Evolutionary conservation across 2,113 vertebrate genomes (phyloP), one percentile per base, ranked within the genome.

Genomic region (Vanacampus margaritifer): DNA sequence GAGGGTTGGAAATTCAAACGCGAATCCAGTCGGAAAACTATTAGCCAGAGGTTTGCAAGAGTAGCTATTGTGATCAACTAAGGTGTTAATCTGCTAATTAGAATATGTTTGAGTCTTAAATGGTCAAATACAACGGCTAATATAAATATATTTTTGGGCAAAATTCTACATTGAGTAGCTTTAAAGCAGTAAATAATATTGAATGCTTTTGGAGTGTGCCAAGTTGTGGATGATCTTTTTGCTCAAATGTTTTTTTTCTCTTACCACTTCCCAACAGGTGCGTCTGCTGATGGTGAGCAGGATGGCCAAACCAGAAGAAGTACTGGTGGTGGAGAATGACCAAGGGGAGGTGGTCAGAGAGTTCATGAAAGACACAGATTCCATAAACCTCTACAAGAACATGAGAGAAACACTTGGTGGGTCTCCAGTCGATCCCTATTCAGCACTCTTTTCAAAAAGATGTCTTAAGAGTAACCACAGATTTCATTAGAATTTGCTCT

Each of bases 301-400:
- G 21, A 99, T 99, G 97, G 97, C 97, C 67, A 99, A 99, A 77
- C 97, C 97, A 2, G 97, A 99, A 81, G 97, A 98, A 83, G 97
- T 99, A 14, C 86, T 99, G 79, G 97, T 99, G 78, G 97, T 99
- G 86, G 97, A 99, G 90, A 99, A 98, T 26, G 97, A 99, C 86
- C 97, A 98, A 85, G 97, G 97, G 41, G 97, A 99, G 87, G 97
- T 99, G 74, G 97, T 98, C 57, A 88, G 97, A 76, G 97, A 99
- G 87, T 99, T 99, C 86, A 99, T 99, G 97, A 99, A 99, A 91
- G 97, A 99, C 85, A 98, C 97, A 0, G 97, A 99, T 85, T 99
- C 97, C 67, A 99, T 98, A 85, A 99, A 98, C 87, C 91, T 98
- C 32, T 99, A 99, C 89, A 99, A 98, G 89, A 99, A 99, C 70